A percentile compares a stretch with the other conserved stretches of the same genome.
Evolutionary conservation across 2,797 vertebrate species (phyloP).

Genomic region (Pangasius krempfi): DNA sequence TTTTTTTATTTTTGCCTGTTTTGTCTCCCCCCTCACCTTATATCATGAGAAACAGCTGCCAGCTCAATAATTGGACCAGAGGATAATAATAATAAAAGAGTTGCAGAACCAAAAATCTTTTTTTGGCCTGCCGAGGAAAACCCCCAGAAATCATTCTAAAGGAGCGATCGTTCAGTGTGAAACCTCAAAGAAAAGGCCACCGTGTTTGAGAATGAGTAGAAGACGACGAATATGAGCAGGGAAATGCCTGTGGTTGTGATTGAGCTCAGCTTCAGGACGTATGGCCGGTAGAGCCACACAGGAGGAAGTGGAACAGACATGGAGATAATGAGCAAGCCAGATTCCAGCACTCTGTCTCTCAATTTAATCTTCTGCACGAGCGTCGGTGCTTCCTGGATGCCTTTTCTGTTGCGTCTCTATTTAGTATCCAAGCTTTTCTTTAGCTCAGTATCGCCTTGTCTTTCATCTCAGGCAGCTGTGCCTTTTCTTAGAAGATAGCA

Average conservation of each 20-base stretch:
- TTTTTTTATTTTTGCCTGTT: background rate
- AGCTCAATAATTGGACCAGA: slow-evolving; percentile 10
- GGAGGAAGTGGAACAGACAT: slow-evolving; percentile 47
- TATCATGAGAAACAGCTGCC: slow-evolving; percentile 30
- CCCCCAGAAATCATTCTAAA: background rate
- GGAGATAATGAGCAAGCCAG: slow-evolving; percentile 38
- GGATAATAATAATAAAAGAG: background rate
- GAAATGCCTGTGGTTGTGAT: slow-evolving; percentile 32
- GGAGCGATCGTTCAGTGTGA: background rate
- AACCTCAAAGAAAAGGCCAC: background rate
- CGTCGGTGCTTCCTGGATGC: slow-evolving; percentile 1
- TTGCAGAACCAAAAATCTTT: background rate
- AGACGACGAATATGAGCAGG: background rate
- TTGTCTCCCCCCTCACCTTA: background rate
- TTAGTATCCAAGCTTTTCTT: background rate
- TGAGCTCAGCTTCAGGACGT: background rate
- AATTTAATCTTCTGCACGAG: slow-evolving; percentile 9
- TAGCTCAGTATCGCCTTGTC: background rate
- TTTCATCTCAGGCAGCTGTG: background rate
- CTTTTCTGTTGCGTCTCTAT: slow-evolving; percentile 1
- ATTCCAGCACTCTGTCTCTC: slow-evolving; percentile 27
- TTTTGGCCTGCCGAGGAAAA: background rate
- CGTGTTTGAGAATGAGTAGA: slow-evolving; percentile 12
- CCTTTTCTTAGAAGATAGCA: slow-evolving; percentile 5
- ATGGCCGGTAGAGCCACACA: slow-evolving; percentile 26